These are phyloP conservation scores for Lypha dubia DNA, from an alignment of 2,888 invertebrate genomes.

Conservation along the genomic window DNA sequence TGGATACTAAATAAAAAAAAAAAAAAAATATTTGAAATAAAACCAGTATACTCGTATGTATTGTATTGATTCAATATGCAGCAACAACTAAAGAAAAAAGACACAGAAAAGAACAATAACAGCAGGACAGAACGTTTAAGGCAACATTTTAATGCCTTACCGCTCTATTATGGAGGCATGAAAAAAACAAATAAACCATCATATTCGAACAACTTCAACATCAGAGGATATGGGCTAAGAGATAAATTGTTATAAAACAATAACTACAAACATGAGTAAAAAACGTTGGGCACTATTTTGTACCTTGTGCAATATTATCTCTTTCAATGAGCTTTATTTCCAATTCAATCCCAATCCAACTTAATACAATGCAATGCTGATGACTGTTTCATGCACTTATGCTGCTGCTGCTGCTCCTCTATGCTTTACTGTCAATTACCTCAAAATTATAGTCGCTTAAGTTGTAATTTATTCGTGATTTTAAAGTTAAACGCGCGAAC, in stretches of 20 bases:
- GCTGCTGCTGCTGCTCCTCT: constrained; percentile 44
- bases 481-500: constrained; percentile 57
- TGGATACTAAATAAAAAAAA: constrained; percentile 38
- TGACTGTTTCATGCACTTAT: constrained; percentile 41
- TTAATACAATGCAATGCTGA: constrained; percentile 39
- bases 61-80: constrained; percentile 23
- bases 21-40: constrained; percentile 3
- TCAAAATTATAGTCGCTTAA: constrained; percentile 70
- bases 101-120: constrained; percentile 27
- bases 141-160: constrained; percentile 28
- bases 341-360: constrained; percentile 29
- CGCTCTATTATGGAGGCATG: constrained; percentile 33
- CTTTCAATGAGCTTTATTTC: constrained; percentile 38
- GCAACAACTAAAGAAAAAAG: constrained; percentile 11
- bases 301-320: constrained; percentile 49
- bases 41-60: constrained; percentile 44
- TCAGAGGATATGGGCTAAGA: constrained; percentile 48
- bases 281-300: constrained; percentile 33
- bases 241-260: constrained; percentile 39
- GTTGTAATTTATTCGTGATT: constrained; percentile 70
- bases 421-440: constrained; percentile 73
- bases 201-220: constrained; percentile 45
- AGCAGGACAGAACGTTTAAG: constrained; percentile 53
- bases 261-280: constrained; percentile 13
- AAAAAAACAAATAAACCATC: constrained; percentile 10